Conservation (phyloP, 1,140 invertebrate genomes). For the Bombus superbus region DNA sequence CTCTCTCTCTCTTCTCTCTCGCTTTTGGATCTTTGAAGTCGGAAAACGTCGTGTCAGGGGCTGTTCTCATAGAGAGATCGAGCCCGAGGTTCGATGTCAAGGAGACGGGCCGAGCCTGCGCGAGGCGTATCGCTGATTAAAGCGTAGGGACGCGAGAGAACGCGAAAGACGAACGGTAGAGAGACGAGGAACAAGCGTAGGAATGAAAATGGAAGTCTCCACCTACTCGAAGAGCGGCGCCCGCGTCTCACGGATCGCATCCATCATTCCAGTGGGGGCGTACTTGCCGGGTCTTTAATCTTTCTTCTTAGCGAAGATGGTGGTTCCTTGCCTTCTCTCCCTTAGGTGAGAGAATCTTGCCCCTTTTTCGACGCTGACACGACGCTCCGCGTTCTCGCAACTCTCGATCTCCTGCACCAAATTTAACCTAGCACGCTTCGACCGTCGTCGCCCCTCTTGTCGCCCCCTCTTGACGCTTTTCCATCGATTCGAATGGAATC, state of each 20-base stretch:
- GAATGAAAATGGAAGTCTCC: slow-evolving; percentile 80
- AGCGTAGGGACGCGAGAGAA: slow-evolving; percentile 42
- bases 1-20: too few species aligned
- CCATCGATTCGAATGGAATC: background rate
- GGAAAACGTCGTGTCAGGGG: background rate
- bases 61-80: background rate
- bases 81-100: background rate
- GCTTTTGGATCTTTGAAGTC: background rate
- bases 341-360: background rate
- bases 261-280: slow-evolving; percentile 82
- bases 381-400: background rate
- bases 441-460: too few species aligned
- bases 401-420: background rate
- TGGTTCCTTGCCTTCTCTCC: slow-evolving; percentile 53
- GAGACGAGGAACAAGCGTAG: slow-evolving; percentile 64
- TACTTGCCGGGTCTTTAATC: slow-evolving; percentile 82
- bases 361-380: slow-evolving; percentile 33
- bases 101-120: slow-evolving; percentile 3
- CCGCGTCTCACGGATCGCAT: slow-evolving; percentile 78
- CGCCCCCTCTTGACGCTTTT: background rate
- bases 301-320: slow-evolving; percentile 71
- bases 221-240: slow-evolving; percentile 75
- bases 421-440: slow-evolving; percentile 9
- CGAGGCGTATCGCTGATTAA: slow-evolving; percentile 41
- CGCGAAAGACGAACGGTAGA: slow-evolving; percentile 40